Conservation (phyloP, 2,113 vertebrate genomes). For the Hippoglossus stenolepis region DNA sequence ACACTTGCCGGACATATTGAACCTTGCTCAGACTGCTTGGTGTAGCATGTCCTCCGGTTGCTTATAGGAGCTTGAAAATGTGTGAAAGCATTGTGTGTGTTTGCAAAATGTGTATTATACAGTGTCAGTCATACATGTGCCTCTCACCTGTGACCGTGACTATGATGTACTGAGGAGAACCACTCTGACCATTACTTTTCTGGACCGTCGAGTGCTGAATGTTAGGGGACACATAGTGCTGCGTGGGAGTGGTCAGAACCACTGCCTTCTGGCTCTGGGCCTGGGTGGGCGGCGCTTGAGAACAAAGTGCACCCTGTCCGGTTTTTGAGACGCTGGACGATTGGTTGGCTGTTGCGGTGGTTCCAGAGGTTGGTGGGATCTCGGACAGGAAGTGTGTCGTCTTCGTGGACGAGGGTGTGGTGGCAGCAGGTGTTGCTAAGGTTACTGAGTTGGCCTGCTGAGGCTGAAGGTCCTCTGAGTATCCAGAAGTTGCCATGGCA, state of each 20-base stretch:
- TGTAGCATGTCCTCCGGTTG: neutral
- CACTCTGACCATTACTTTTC: conserved; percentile 78
- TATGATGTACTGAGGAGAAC: conserved; percentile 90
- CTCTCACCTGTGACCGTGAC: conserved; percentile 91
- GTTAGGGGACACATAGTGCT: conserved; percentile 75
- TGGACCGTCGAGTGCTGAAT: conserved; percentile 74
- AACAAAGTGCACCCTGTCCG: conserved; percentile 68
- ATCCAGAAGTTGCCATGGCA: conserved; percentile 92
- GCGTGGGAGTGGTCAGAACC: conserved; percentile 75
- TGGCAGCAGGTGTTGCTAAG: conserved; percentile 75
- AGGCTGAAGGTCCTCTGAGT: conserved; percentile 88
- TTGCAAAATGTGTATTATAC: neutral
- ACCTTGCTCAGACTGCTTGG: neutral
- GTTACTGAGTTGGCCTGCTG: conserved; percentile 82
- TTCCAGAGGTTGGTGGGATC: conserved; percentile 75
- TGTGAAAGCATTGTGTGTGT: neutral
- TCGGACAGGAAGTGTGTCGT: conserved; percentile 85
- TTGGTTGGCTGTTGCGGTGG: conserved; percentile 59
- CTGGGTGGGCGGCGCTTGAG: conserved; percentile 65
- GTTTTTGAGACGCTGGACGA: conserved; percentile 56
- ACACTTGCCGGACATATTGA: neutral
- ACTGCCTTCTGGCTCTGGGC: conserved; percentile 78
- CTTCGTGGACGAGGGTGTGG: conserved; percentile 73
- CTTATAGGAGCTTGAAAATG: neutral
- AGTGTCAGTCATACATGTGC: neutral